Conservation (phyloP, 1,140 invertebrate species). For the Matsumurasca onukii region DNA sequence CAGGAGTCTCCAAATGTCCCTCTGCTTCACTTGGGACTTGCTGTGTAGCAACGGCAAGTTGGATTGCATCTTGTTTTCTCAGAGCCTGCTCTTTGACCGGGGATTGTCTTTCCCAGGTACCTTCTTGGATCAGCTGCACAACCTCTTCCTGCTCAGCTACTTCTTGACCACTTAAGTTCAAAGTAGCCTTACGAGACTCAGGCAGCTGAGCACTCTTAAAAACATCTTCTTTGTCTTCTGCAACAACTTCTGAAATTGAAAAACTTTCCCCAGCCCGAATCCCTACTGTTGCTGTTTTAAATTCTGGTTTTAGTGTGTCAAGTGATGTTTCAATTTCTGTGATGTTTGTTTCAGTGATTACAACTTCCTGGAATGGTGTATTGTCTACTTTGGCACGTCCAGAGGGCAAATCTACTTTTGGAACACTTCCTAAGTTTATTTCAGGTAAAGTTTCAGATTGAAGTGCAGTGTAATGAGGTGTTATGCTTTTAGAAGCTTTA, state of each 20-base stretch:
- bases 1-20: slow-evolving; percentile 24
- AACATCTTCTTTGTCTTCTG: slow-evolving; percentile 51
- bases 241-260: slow-evolving; percentile 50
- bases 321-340: slow-evolving; percentile 48
- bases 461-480: slow-evolving; percentile 52
- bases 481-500: slow-evolving; percentile 49
- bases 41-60: slow-evolving; percentile 53
- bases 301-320: slow-evolving; percentile 51
- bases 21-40: slow-evolving; percentile 53
- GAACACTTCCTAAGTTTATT: slow-evolving; percentile 49
- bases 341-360: slow-evolving; percentile 48
- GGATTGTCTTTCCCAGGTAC: slow-evolving; percentile 37
- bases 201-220: slow-evolving; percentile 34
- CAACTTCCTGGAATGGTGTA: slow-evolving; percentile 55
- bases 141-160: slow-evolving; percentile 45
- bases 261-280: slow-evolving; percentile 53
- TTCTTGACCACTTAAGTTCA: slow-evolving; percentile 46
- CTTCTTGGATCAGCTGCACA: slow-evolving; percentile 37
- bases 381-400: slow-evolving; percentile 54
- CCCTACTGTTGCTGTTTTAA: slow-evolving; percentile 49
- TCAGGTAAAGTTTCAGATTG: slow-evolving; percentile 54
- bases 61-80: slow-evolving; percentile 48
- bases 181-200: slow-evolving; percentile 40
- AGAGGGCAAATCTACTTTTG: slow-evolving; percentile 46
- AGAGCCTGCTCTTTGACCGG: slow-evolving; percentile 41